Evolutionary conservation across 2,888 invertebrate genomes (phyloP).

Genomic region (Ectemnius cavifrons): DNA sequence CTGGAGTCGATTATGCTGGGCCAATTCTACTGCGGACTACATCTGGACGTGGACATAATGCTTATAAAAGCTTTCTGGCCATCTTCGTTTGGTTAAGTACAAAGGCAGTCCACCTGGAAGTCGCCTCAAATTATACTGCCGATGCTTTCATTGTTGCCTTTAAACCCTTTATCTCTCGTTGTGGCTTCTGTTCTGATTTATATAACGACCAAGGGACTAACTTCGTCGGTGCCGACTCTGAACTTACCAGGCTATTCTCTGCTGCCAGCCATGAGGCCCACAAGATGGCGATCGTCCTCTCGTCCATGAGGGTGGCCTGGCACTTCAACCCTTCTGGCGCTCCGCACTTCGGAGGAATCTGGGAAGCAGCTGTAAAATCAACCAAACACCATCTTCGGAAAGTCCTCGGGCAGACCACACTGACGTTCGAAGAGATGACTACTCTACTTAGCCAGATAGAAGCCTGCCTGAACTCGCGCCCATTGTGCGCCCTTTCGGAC

Average conservation of each 20-base stretch:
- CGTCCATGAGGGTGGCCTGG: neutral
- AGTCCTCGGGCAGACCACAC: neutral
- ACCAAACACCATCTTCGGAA: neutral
- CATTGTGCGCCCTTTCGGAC: neutral
- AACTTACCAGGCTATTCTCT: no score
- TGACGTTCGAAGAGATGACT: neutral
- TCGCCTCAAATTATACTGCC: neutral
- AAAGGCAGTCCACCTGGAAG: neutral
- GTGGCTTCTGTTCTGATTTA: neutral
- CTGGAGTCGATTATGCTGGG: no score
- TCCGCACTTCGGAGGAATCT: slow-evolving; percentile 5
- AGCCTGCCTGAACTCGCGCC: slow-evolving; percentile 2
- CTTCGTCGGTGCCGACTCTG: no score
- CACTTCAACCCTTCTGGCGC: neutral
- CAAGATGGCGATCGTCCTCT: no score
- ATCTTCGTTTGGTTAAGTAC: slow-evolving; percentile 1
- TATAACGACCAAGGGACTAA: no score
- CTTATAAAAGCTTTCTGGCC: neutral
- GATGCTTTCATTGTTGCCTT: no score
- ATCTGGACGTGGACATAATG: neutral
- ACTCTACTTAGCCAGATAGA: neutral
- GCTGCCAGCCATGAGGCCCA: no score
- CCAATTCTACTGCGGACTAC: neutral
- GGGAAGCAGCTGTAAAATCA: slow-evolving; percentile 1
- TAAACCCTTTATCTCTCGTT: neutral